A percentile compares a stretch with the other conserved stretches of the same genome.
phyloP scores from a whole-genome alignment of 2,113 vertebrate genomes.

The Rutilus rutilus region DNA sequence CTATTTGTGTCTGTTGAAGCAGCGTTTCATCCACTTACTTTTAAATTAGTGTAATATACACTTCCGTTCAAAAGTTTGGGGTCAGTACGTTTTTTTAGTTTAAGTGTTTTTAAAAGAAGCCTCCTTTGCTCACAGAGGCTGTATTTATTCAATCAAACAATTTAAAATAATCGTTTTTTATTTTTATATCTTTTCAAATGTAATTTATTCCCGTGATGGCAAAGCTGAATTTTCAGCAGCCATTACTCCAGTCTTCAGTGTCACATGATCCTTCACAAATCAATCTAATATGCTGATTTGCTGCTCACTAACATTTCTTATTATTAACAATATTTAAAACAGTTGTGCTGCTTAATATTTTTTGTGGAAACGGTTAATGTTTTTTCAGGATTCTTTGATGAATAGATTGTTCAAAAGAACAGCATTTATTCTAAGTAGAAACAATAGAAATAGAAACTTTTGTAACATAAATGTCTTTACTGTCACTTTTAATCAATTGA shows the following conservation, averaged over 20 bases:
- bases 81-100: background rate
- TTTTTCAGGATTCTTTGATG: background rate
- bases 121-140: background rate
- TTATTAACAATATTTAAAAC: too few relatives aligned
- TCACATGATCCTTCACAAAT: conserved; percentile 6
- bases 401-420: too few relatives aligned
- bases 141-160: background rate
- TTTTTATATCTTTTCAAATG: background rate
- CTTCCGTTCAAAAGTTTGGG: too few relatives aligned
- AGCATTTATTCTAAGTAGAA: too few relatives aligned
- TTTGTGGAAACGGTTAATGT: too few relatives aligned
- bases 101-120: background rate
- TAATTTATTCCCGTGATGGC: background rate
- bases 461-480: too few relatives aligned
- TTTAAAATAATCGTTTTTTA: background rate
- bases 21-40: background rate
- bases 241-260: background rate
- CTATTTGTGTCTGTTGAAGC: background rate
- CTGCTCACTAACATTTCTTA: background rate
- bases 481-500: too few relatives aligned
- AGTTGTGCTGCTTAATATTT: too few relatives aligned
- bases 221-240: background rate
- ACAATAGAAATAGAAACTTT: too few relatives aligned
- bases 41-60: too few relatives aligned
- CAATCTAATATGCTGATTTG: background rate